Percentiles rank a stretch among this genome's conserved stretches.
Evolutionary conservation across 2,888 invertebrate genomes (phyloP).

Genomic region (Aphodius sticticus): DNA sequence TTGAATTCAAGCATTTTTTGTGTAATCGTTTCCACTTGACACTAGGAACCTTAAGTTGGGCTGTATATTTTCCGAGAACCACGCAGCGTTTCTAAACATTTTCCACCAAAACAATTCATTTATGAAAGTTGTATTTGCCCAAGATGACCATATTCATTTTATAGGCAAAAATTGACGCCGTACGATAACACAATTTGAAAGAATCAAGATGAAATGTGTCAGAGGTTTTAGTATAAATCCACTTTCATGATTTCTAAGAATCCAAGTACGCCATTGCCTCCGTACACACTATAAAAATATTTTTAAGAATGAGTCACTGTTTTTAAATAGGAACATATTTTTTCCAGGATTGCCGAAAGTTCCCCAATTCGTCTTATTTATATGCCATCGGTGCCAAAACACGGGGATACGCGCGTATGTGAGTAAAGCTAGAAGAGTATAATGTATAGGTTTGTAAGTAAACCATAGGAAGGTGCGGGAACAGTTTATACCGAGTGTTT

Average conservation of each 20-base stretch:
- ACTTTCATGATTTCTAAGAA: not conserved
- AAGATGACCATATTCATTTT: too few species aligned
- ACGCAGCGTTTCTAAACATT: too few species aligned
- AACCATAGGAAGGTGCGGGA: not conserved
- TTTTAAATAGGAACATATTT: not conserved
- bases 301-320: not conserved
- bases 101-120: not conserved
- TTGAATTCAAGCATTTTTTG: too few species aligned
- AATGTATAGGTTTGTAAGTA: not conserved
- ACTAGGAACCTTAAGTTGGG: too few species aligned
- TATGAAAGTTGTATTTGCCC: not conserved
- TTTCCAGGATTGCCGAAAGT: constrained; percentile 4
- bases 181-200: too few species aligned
- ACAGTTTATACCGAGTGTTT: not conserved
- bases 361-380: not conserved
- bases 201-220: too few species aligned
- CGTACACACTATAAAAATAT: constrained; percentile 4
- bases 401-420: not conserved
- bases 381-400: not conserved
- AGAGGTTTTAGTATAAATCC: not conserved
- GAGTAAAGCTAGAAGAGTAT: not conserved
- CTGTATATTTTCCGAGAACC: too few species aligned
- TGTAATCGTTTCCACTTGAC: too few species aligned
- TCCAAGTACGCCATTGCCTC: not conserved
- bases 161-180: too few species aligned